Evolutionary conservation across 1,140 invertebrate genomes (phyloP).

Genomic region (Cryptotermes secundus): DNA sequence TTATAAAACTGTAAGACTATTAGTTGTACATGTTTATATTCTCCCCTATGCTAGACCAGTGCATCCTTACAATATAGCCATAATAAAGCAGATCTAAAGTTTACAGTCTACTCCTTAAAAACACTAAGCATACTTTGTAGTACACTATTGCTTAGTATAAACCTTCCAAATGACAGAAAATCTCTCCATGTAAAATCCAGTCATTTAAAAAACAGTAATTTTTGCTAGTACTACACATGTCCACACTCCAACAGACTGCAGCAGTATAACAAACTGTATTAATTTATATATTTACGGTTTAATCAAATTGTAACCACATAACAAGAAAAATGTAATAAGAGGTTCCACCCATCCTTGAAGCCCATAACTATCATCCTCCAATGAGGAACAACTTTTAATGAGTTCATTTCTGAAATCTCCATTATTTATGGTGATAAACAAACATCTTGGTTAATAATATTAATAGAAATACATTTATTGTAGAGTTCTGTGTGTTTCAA

Average conservation of each 20-base stretch:
- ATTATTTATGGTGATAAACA: neutral
- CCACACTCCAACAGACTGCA: neutral
- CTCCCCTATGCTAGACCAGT: neutral
- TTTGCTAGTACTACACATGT: neutral
- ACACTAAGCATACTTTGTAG: neutral
- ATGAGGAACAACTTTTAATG: neutral
- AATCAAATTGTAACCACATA: neutral
- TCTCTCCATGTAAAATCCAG: neutral
- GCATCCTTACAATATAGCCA: neutral
- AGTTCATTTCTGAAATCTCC: neutral
- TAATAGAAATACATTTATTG: neutral
- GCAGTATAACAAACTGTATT: neutral
- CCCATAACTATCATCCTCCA: neutral
- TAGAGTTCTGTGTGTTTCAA: neutral
- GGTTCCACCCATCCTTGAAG: neutral
- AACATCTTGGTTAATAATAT: neutral
- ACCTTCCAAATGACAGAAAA: slow-evolving; percentile 2
- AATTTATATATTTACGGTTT: too few relatives aligned
- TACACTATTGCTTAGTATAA: neutral
- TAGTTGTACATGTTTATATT: neutral
- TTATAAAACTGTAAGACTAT: too few relatives aligned
- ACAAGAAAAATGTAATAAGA: neutral
- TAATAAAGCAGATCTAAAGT: neutral
- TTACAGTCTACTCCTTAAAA: neutral
- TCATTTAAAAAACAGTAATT: neutral